Evolutionary conservation across 2,113 vertebrate species (phyloP).

Genomic region (Collichthys lucidus): DNA sequence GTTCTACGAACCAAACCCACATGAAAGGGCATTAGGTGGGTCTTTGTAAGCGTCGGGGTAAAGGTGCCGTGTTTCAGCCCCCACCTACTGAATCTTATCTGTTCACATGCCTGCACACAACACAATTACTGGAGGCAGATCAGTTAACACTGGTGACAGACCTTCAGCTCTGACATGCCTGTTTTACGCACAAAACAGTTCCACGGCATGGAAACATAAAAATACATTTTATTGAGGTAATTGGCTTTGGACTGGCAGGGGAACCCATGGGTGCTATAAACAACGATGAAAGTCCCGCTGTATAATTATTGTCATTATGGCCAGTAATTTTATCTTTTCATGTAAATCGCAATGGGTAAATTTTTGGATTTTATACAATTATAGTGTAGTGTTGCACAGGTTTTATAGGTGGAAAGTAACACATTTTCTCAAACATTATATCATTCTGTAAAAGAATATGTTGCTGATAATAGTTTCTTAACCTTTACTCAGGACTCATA

Average conservation of each 20-base stretch:
- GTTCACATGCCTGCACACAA: slow-evolving; percentile 52
- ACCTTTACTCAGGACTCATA: neutral
- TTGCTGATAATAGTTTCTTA: neutral
- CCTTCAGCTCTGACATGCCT: slow-evolving; percentile 59
- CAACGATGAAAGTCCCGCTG: slow-evolving; percentile 51
- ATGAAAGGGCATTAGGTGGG: slow-evolving; percentile 26
- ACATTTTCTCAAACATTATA: neutral
- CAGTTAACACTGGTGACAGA: slow-evolving; percentile 58
- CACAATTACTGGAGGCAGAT: slow-evolving; percentile 63
- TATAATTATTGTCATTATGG: slow-evolving; percentile 59
- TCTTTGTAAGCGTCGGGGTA: slow-evolving; percentile 14
- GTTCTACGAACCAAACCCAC: slow-evolving; percentile 16
- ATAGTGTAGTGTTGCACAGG: neutral
- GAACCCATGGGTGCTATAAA: slow-evolving; percentile 49
- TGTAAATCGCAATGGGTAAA: slow-evolving; percentile 31
- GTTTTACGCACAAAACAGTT: slow-evolving; percentile 44
- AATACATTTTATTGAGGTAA: slow-evolving; percentile 58
- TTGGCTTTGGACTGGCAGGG: slow-evolving; percentile 50
- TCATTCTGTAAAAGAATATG: neutral
- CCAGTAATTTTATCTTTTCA: slow-evolving; percentile 44
- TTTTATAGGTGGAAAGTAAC: neutral
- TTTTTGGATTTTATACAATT: slow-evolving; percentile 32
- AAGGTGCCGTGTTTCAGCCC: slow-evolving; percentile 45
- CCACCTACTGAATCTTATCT: slow-evolving; percentile 54
- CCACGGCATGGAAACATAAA: slow-evolving; percentile 50